Evolutionary conservation across 2,888 invertebrate species (phyloP).

Genomic region (Ceraclea dissimilis): DNA sequence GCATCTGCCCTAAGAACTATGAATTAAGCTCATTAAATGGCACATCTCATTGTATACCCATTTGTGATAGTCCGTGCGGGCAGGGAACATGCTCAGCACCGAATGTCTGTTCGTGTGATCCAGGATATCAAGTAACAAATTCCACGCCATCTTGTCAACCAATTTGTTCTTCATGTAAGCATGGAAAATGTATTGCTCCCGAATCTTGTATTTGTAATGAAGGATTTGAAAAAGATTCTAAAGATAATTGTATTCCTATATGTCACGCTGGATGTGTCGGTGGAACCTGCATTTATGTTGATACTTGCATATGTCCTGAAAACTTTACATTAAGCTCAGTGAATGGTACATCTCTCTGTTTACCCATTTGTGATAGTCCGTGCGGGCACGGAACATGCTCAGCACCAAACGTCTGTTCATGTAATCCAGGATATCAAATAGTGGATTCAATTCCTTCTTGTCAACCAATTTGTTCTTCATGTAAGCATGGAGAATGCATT

Average conservation of each 20-base stretch:
- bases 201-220: conserved; percentile 30
- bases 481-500: conserved; percentile 19
- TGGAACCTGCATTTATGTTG: conserved; percentile 26
- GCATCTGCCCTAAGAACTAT: conserved; percentile 11
- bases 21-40: conserved; percentile 5
- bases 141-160: conserved; percentile 12
- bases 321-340: conserved; percentile 1
- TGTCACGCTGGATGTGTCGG: conserved; percentile 29
- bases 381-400: conserved; percentile 28
- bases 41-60: conserved; percentile 26
- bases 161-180: conserved; percentile 9
- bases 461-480: conserved; percentile 8
- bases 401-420: conserved; percentile 26
- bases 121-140: conserved; percentile 22
- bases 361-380: conserved; percentile 25
- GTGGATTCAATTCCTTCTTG: conserved; percentile 16
- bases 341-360: conserved; percentile 25
- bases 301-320: conserved; percentile 11
- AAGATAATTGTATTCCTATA: background rate
- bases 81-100: conserved; percentile 28
- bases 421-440: conserved; percentile 24
- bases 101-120: conserved; percentile 27
- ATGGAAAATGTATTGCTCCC: conserved; percentile 27
- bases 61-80: conserved; percentile 25
- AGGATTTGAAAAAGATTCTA: conserved; percentile 23